A percentile compares a stretch with the other conserved stretches of the same genome.
These are phyloP conservation scores for Archilochus colubris DNA, from an alignment of 2,113 vertebrate species.

Conservation along the genomic window DNA sequence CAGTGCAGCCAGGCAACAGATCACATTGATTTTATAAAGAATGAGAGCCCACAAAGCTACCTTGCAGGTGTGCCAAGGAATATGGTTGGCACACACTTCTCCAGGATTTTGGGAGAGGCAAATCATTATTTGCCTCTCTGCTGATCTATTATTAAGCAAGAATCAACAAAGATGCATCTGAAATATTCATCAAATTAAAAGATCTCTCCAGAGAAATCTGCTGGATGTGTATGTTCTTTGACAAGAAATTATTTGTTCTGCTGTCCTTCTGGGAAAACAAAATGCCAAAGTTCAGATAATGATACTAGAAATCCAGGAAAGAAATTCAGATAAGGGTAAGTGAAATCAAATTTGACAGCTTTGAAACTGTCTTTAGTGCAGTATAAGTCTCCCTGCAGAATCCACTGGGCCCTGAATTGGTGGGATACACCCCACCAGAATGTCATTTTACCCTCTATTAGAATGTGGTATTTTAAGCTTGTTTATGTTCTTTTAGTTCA, in stretches of 20 bases:
- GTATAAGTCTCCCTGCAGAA: background rate
- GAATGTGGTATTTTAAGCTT: slow-evolving; percentile 2
- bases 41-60: background rate
- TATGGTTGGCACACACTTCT: background rate
- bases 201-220: background rate
- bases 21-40: background rate
- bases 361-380: background rate
- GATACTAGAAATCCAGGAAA: background rate
- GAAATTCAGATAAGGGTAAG: background rate
- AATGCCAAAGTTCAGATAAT: background rate
- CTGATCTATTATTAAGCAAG: background rate
- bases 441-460: background rate
- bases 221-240: background rate
- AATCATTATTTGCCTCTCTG: background rate
- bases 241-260: background rate
- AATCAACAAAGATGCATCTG: background rate
- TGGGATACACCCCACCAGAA: background rate
- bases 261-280: background rate
- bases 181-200: background rate
- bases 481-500: background rate
- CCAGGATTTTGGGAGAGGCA: background rate
- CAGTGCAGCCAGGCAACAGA: accelerated
- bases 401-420: background rate
- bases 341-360: background rate
- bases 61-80: background rate